These are phyloP conservation scores for Poecilia picta DNA, from an alignment of 2,797 vertebrate species.

Conservation along the genomic window DNA sequence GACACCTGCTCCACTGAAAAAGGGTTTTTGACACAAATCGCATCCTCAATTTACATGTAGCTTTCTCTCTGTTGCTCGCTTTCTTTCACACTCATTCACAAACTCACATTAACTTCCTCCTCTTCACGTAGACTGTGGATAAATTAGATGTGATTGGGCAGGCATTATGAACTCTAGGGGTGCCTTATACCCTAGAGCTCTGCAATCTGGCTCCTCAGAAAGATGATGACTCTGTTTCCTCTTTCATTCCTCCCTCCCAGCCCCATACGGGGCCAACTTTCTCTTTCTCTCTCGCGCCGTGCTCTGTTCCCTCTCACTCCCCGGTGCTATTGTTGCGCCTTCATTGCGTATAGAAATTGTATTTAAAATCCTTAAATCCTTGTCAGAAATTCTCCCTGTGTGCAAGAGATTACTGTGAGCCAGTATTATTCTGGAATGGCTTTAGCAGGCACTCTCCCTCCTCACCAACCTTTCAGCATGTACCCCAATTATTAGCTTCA, in stretches of 20 bases:
- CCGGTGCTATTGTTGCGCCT: slow-evolving; percentile 53
- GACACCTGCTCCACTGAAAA: slow-evolving; percentile 37
- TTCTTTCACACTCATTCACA: not conserved
- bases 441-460: slow-evolving; percentile 65
- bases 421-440: slow-evolving; percentile 73
- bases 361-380: slow-evolving; percentile 79
- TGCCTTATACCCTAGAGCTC: slow-evolving; percentile 60
- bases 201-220: slow-evolving; percentile 65
- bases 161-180: slow-evolving; percentile 62
- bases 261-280: slow-evolving; percentile 28
- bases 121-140: slow-evolving; percentile 52
- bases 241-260: slow-evolving; percentile 25
- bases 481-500: slow-evolving; percentile 66
- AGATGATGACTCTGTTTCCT: slow-evolving; percentile 62
- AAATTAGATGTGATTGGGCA: slow-evolving; percentile 69
- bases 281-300: slow-evolving; percentile 29
- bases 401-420: slow-evolving; percentile 72
- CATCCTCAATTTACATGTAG: not conserved
- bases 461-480: slow-evolving; percentile 65
- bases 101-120: slow-evolving; percentile 22
- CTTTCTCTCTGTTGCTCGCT: slow-evolving; percentile 1
- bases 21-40: slow-evolving; percentile 40
- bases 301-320: slow-evolving; percentile 28
- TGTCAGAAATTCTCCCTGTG: slow-evolving; percentile 74
- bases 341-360: slow-evolving; percentile 67